Evolutionary conservation across 2,113 vertebrate species (phyloP).

Genomic region (Drymodes brunneopygia): DNA sequence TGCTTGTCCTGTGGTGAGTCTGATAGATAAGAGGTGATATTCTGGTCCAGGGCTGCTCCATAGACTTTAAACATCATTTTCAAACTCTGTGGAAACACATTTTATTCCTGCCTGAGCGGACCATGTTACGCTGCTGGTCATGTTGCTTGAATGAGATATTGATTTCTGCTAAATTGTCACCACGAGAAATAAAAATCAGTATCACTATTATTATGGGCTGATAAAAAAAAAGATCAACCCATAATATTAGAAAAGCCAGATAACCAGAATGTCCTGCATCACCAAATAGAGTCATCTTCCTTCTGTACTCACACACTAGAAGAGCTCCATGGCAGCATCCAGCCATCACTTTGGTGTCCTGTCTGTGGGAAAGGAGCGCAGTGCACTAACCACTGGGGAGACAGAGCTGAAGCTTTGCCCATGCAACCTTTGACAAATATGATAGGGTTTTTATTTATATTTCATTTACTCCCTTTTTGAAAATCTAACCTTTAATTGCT

Average conservation of each 20-base stretch:
- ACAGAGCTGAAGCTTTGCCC: neutral
- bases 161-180: neutral
- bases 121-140: neutral
- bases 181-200: neutral
- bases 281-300: neutral
- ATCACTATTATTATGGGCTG: neutral
- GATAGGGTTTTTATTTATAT: fast-evolving
- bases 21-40: fast-evolving
- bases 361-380: neutral
- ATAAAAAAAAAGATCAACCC: neutral
- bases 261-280: neutral
- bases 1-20: neutral
- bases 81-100: neutral
- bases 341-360: fast-evolving
- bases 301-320: neutral
- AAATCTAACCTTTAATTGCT: neutral
- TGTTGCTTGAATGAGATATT: fast-evolving
- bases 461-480: neutral
- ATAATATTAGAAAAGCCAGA: neutral
- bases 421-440: neutral
- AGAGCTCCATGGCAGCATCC: neutral
- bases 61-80: neutral
- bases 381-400: neutral
- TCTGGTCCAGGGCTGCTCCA: neutral
- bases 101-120: neutral